A percentile compares a stretch with the other conserved stretches of the same genome.
Conservation (phyloP, 1,140 invertebrate genomes). For the Pomacea maculata region DNA sequence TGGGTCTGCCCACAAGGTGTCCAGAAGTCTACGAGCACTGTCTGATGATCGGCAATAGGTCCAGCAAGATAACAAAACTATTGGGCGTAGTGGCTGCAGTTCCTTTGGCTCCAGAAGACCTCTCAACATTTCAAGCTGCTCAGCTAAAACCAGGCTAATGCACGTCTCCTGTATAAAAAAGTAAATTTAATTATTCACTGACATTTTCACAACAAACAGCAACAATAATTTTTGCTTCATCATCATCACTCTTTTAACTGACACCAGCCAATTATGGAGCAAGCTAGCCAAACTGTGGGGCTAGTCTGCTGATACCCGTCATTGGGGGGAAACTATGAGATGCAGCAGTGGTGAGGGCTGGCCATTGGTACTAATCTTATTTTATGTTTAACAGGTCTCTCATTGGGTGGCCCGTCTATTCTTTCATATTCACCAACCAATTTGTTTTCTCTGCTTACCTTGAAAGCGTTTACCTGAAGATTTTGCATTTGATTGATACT, state of each 20-base stretch:
- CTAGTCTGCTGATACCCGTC: too few species aligned
- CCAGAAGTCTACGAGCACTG: slow-evolving; percentile 52
- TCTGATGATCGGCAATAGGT: slow-evolving; percentile 47
- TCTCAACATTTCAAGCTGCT: slow-evolving; percentile 45
- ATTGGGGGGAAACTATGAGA: too few species aligned
- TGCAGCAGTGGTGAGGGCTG: too few species aligned
- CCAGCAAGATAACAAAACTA: slow-evolving; percentile 60
- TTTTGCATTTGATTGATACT: too few species aligned
- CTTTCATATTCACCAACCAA: too few species aligned
- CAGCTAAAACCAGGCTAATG: slow-evolving; percentile 46
- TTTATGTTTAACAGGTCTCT: too few species aligned
- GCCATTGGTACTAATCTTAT: too few species aligned
- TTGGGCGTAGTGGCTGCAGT: slow-evolving; percentile 53
- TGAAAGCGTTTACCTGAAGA: too few species aligned
- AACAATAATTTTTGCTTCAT: background rate
- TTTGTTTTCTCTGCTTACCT: too few species aligned
- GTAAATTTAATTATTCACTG: background rate
- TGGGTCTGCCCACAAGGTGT: slow-evolving; percentile 42
- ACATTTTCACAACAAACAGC: background rate
- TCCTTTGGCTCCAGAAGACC: slow-evolving; percentile 51
- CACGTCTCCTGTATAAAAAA: slow-evolving; percentile 45
- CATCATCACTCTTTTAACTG: background rate
- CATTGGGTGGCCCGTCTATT: too few species aligned
- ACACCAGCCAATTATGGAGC: too few species aligned
- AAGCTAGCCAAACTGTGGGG: too few species aligned